Evolutionary conservation across 2,888 invertebrate species (phyloP).

Genomic region (Dyspetes luteomarginatus): DNA sequence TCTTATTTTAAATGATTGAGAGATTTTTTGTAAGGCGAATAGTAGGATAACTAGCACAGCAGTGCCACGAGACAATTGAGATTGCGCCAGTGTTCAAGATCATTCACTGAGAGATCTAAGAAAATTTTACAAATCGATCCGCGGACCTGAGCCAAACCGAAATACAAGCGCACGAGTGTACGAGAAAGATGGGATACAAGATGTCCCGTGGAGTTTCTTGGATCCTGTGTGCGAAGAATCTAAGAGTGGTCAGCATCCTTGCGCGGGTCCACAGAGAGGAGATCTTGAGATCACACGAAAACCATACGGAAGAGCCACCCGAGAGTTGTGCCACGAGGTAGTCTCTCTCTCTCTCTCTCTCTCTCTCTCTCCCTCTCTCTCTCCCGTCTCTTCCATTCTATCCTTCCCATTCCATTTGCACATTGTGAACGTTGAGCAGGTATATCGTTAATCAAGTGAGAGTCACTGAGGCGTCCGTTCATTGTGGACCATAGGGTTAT

Average conservation of each 20-base stretch:
- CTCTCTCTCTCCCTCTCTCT: background rate
- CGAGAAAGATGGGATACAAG: constrained; percentile 30
- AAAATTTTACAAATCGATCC: constrained; percentile 40
- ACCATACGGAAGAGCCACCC: constrained; percentile 47
- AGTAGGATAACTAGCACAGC: background rate
- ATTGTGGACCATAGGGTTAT: constrained; percentile 81
- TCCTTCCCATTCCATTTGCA: constrained; percentile 55
- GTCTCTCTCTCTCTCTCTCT: background rate
- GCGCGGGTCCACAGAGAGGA: constrained; percentile 20
- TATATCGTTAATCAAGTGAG: constrained; percentile 82
- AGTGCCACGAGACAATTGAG: constrained; percentile 16
- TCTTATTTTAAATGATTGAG: constrained; percentile 23
- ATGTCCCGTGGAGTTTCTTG: constrained; percentile 32
- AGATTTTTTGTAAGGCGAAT: constrained; percentile 23
- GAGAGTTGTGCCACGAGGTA: constrained; percentile 27
- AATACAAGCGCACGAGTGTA: constrained; percentile 3
- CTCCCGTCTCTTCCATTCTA: background rate
- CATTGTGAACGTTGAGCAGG: constrained; percentile 71
- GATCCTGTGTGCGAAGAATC: constrained; percentile 47
- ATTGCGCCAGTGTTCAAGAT: background rate
- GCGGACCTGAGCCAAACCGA: background rate
- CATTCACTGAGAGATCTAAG: constrained; percentile 17
- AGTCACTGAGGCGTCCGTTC: constrained; percentile 79
- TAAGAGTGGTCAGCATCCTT: constrained; percentile 44
- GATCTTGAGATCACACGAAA: constrained; percentile 37